Evolutionary conservation across 2,797 vertebrate species (phyloP), one percentile per base, ranked within the genome.

Genomic region (Spea hammondii): DNA sequence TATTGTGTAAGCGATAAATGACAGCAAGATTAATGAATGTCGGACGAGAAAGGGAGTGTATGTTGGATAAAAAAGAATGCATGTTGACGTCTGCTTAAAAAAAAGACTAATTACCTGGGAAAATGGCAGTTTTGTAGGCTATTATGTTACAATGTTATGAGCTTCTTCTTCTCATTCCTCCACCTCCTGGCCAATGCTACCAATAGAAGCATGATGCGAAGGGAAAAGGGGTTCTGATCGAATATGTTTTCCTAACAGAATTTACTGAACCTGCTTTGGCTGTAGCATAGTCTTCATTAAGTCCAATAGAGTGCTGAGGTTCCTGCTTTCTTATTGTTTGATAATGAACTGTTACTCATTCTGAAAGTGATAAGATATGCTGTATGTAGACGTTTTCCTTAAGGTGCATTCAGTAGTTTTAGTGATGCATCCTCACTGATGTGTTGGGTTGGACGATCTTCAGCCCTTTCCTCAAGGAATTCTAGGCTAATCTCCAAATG

Each of bases 401-500:
- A 59, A 13, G 55, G 5, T 59, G 55, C 12, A 5, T 11, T 59
- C n/a, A 59, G n/a, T 9, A 12, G 55, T 59, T 5, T 59, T 13
- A 59, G 55, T 10, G 55, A 12, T 59, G 55, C n/a, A 59, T 62
- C 7, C 9, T 62, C 7, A 57, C 5, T 5, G 12, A 13, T 62
- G 14, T 17, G 32, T 17, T 62, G 55, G 59, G 32, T 17, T 62
- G 32, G 32, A 32, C 3, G 32, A 32, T 32, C 32, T 32, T 32
- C 32, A 32, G 32, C 14, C 67, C 17, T 9, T 51, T 86, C 86
- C 84, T 86, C 84, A 82, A 85, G 83, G 86, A 70, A 74, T 80
- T 84, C 84, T 85, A 84, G 78, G 85, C 87, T 85, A 83, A 85
- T 86, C 87, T 85, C 83, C 32, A 82, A 86, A 83, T 90, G 88